Evolutionary conservation across 1,140 invertebrate genomes (phyloP), one percentile per base, ranked within the genome.

Genomic region (Drosophila funebris): DNA sequence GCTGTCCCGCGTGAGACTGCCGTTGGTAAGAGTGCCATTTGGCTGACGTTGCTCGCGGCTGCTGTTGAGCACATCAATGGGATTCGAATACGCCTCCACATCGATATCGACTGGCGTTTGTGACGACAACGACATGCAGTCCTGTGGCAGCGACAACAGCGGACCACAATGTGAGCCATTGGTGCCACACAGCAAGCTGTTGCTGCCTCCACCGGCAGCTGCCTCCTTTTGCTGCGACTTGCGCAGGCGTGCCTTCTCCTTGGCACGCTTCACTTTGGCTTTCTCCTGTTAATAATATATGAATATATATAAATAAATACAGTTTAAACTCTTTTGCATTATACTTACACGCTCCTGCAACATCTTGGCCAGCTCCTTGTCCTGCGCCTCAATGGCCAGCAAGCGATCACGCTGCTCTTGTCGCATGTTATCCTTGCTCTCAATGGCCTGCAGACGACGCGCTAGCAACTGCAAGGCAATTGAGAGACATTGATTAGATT

Each of bases 331-430:
- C 36, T n/a, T 9, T 36, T 11, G 7, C 11, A 1, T 48, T 52
- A 0, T 24, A 22, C 56, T 81, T 78, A 94, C 96, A 87, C 96
- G 95, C 88, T 98, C 97, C 90, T 99, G 97, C 37, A 99, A 93
- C 90, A 98, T 94, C 83, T 95, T 94, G 0, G 97, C 97, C 2
- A 98, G 92, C 92, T 98, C 96, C 46, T 96, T 95, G 91, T 99
- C 97, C 90, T 98, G 97, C 3, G 96, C 96, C 92, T 99, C 97
- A 52, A 98, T 97, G 6, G 97, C 96, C 66, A 96, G 93, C 82
- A 95, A 61, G 9, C 91, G 94, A 92, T 97, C 96, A 0, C 78
- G 72, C 36, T 90, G 78, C 63, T 91, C 89, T 33, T 90, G 79
- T 0, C 78, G 72, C 22, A 90, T 93, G 72, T 94, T 93, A 60